A percentile compares a stretch with the other conserved stretches of the same genome.
Evolutionary conservation across 1,140 invertebrate species (phyloP).

Genomic region (Bilobella aurantiaca): DNA sequence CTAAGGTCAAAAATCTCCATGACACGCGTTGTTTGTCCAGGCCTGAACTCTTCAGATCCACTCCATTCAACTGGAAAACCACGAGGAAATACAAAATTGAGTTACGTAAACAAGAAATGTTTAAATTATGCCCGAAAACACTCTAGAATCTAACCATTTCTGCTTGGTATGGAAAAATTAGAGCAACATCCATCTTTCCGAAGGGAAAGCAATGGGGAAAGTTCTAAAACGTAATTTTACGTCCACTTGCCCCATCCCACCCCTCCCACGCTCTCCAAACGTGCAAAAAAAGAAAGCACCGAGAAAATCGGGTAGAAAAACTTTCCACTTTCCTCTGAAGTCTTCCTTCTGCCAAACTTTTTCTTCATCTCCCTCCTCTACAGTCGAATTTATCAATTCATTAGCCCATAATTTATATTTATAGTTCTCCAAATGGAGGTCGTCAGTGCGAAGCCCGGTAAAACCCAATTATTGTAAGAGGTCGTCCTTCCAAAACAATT

Average conservation of each 20-base stretch:
- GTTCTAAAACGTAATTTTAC: background rate
- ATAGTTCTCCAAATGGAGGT: too few species aligned
- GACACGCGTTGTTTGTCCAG: constrained; percentile 49
- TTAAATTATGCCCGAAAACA: too few species aligned
- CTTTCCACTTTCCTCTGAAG: background rate
- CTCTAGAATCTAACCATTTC: too few species aligned
- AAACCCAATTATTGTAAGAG: too few species aligned
- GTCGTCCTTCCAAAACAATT: too few species aligned
- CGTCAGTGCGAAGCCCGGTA: too few species aligned
- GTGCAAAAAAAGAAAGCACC: background rate
- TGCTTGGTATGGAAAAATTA: background rate
- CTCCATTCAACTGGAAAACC: constrained; percentile 58
- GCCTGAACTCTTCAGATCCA: constrained; percentile 62
- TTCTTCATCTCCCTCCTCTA: background rate
- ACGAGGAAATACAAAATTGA: constrained; percentile 7
- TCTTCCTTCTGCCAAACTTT: background rate
- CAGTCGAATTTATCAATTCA: background rate
- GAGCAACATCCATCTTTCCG: constrained; percentile 8
- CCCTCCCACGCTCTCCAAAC: background rate
- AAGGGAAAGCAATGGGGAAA: constrained; percentile 4
- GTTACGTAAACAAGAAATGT: background rate
- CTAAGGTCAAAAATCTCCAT: constrained; percentile 56
- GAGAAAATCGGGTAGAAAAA: too few species aligned
- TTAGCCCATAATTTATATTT: background rate
- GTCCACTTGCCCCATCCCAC: background rate